Evolutionary conservation across 2,797 vertebrate genomes (phyloP), one percentile per base, ranked within the genome.

Genomic region (Leontocebus nigricollis): DNA sequence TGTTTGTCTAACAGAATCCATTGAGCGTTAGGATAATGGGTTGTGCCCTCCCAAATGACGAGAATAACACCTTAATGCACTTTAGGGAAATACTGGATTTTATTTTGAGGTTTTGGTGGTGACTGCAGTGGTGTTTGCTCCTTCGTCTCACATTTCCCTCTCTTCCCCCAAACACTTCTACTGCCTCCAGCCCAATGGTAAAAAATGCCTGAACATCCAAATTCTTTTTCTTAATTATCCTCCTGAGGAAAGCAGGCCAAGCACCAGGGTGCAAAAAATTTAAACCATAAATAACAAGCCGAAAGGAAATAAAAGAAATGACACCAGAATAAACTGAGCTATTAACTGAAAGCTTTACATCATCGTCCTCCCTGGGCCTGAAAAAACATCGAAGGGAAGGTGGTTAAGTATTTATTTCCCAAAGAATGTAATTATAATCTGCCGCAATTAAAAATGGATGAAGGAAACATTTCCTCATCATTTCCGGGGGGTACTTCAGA

Each of bases 401-500:
- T 64, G 95, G 97, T 95, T 94, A 98, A 98, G 97, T 97, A 98
- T 98, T 98, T 98, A 98, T 98, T 98, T 99, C 98, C 97, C 59
- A 90, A 97, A 98, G 98, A 98, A 97, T 97, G 98, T 97, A 96
- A 97, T 98, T 98, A 97, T n/a, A 96, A 98, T 98, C 97, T 97
- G 95, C 94, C 97, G 98, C 97, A 99, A 98, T 99, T 99, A 99
- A 99, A 99, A 98, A 98, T 98, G 97, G 97, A 98, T 98, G 98
- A 98, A 98, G 92, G 97, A 91, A 98, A 93, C 2, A 3, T 48
- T 30, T 57, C 93, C 70, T 86, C 48, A 80, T 95, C 97, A 39
- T 83, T 98, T 98, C 97, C 17, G 76, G 52, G 94, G 39, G 76
- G 79, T 93, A 86, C 92, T 98, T 73, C 41, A 87, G 11, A 75